Percentiles rank a stretch among this genome's conserved stretches.
These are phyloP conservation scores for Acridotheres tristis DNA, from an alignment of 2,797 vertebrate species.

Conservation along the genomic window DNA sequence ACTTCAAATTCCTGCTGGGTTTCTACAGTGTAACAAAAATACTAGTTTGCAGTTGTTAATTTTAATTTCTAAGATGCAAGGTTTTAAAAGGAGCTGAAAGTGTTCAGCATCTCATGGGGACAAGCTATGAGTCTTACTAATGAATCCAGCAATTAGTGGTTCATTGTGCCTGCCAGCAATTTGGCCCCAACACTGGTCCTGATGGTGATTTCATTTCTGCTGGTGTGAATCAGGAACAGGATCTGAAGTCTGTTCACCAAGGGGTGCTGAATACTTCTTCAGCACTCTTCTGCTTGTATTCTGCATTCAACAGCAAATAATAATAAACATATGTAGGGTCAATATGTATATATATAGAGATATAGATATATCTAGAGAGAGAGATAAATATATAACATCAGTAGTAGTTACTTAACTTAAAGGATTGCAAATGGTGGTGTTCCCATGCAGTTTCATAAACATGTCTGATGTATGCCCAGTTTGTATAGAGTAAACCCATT, in stretches of 20 bases:
- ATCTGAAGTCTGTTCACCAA: conserved; percentile 32
- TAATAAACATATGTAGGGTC: not conserved
- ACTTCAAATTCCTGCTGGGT: conserved; percentile 46
- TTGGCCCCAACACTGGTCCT: conserved; percentile 44
- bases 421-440: not conserved
- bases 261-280: conserved; percentile 10
- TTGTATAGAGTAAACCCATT: not conserved
- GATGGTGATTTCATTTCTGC: conserved; percentile 57
- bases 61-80: conserved; percentile 53
- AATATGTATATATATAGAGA: not conserved
- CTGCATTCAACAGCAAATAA: not conserved
- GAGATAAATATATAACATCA: not conserved
- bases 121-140: conserved; percentile 65
- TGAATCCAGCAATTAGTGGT: conserved; percentile 65
- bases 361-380: too few species aligned
- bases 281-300: not conserved
- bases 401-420: not conserved
- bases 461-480: not conserved
- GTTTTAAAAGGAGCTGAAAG: conserved; percentile 54
- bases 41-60: conserved; percentile 56
- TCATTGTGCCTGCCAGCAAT: conserved; percentile 68
- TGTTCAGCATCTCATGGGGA: conserved; percentile 56
- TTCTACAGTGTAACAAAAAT: conserved; percentile 44
- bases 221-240: conserved; percentile 41
- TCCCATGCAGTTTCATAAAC: not conserved